Percentiles rank a stretch among this genome's conserved stretches.
These are phyloP conservation scores for Tragopan temminckii DNA, from an alignment of 2,797 vertebrate genomes.

Conservation along the genomic window DNA sequence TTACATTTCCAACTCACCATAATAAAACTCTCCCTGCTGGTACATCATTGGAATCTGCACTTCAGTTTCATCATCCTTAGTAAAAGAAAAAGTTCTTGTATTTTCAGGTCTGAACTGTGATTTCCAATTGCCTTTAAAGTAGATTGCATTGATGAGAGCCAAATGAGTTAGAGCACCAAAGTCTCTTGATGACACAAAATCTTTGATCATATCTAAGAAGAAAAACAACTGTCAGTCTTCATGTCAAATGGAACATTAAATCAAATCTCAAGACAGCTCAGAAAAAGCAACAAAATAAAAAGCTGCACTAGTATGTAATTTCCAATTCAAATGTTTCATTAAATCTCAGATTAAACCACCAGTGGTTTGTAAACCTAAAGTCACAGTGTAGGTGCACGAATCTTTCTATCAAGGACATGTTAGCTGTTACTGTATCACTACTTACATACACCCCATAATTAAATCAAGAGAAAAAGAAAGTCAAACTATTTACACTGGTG, in stretches of 20 bases:
- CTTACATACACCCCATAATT: neutral
- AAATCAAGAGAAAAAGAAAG: neutral
- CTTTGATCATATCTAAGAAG: slow-evolving; percentile 89
- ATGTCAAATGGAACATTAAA: slow-evolving; percentile 45
- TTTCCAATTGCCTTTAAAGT: slow-evolving; percentile 98
- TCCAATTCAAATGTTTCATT: slow-evolving; percentile 61
- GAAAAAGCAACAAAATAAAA: slow-evolving; percentile 69
- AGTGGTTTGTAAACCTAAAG: slow-evolving; percentile 64
- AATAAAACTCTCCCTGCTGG: slow-evolving; percentile 98
- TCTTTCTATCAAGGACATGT: neutral
- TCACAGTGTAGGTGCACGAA: slow-evolving; percentile 21
- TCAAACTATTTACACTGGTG: neutral
- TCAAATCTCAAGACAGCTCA: slow-evolving; percentile 27
- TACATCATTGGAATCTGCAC: slow-evolving; percentile 99
- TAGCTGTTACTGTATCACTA: neutral
- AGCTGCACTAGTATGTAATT: slow-evolving; percentile 51
- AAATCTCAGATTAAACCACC: slow-evolving; percentile 55
- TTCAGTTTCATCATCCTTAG: slow-evolving; percentile 96
- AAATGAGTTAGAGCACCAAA: slow-evolving; percentile 90
- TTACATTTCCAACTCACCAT: slow-evolving; percentile 82
- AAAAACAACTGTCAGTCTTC: slow-evolving; percentile 39
- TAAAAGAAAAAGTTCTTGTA: slow-evolving; percentile 97
- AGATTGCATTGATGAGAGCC: slow-evolving; percentile 93
- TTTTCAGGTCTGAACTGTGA: slow-evolving; percentile 97
- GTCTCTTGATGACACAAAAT: slow-evolving; percentile 92